Evolutionary conservation across 1,140 invertebrate species (phyloP), one percentile per base, ranked within the genome.

Genomic region (Zaprionus inermis): DNA sequence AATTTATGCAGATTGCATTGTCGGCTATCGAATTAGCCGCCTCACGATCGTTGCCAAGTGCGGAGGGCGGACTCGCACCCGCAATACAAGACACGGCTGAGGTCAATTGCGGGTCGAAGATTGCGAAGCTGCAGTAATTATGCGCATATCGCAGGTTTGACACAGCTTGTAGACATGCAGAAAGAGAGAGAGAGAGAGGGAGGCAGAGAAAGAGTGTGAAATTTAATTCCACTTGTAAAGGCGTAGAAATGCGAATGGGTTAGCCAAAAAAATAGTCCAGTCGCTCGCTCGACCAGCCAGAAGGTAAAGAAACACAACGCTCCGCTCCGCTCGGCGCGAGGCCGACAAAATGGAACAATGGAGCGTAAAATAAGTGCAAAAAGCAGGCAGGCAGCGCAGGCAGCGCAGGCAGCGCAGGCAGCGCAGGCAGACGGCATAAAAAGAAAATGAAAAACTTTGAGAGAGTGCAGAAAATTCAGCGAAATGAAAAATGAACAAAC

Each of bases 401-500:
- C n/a, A n/a, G 38, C 38, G 7, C 0, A n/a, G 38, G 38, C 6
- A 44, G 38, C n/a, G n/a, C n/a, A 54, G 32, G 36, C n/a, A n/a
- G 38, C 38, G 7, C 0, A n/a, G 38, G 38, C 6, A 44, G 38
- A 60, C 52, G 63, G 63, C 71, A 61, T 75, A 75, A 79, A 81
- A 67, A 41, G 65, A 85, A 82, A 81, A 76, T 72, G 72, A 70
- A 76, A 83, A 88, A 83, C 80, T 89, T 88, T 78, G 83, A 73
- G 65, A 63, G 67, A 70, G 69, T 65, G 83, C 84, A 72, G 76
- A 79, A 79, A 84, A 88, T 78, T 74, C 81, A 90, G 71, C 69
- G 81, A 89, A 84, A 89, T 91, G 83, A 91, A 91, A 91, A 91
- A 91, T 84, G 89, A 84, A 89, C 75, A 89, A 89, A 89, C 75